Evolutionary conservation across 2,113 vertebrate species (phyloP).

Genomic region (Anthoscopus minutus): DNA sequence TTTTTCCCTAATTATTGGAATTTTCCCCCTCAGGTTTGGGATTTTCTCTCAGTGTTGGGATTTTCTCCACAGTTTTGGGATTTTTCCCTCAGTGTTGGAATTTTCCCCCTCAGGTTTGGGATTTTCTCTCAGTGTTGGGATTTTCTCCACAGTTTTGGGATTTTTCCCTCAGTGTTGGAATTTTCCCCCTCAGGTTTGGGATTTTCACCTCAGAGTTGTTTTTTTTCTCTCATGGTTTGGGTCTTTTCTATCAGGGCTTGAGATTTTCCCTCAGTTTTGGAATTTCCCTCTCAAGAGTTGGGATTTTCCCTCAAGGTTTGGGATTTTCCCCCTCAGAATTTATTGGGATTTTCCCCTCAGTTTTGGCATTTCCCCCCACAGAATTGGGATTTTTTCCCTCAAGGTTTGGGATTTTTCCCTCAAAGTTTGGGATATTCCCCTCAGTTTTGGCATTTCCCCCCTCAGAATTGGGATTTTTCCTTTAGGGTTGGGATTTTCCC

Average conservation of each 20-base stretch:
- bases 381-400: neutral
- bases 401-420: no score
- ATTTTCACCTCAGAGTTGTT: no score
- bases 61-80: neutral
- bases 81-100: neutral
- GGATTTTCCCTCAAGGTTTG: neutral
- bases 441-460: no score
- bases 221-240: no score
- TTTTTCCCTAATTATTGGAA: no score
- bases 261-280: fast-evolving
- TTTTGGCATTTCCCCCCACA: no score
- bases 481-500: neutral
- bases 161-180: fast-evolving
- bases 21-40: neutral
- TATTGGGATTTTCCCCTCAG: neutral
- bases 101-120: neutral
- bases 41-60: neutral
- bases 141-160: neutral
- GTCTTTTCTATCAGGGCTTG: no score
- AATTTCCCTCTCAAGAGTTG: no score
- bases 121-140: neutral
- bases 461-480: no score
- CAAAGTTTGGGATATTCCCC: fast-evolving
- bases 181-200: no score
- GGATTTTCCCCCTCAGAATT: neutral